phyloP scores from a whole-genome alignment of 1,140 invertebrate species.

The Rhynchophorus ferrugineus region DNA sequence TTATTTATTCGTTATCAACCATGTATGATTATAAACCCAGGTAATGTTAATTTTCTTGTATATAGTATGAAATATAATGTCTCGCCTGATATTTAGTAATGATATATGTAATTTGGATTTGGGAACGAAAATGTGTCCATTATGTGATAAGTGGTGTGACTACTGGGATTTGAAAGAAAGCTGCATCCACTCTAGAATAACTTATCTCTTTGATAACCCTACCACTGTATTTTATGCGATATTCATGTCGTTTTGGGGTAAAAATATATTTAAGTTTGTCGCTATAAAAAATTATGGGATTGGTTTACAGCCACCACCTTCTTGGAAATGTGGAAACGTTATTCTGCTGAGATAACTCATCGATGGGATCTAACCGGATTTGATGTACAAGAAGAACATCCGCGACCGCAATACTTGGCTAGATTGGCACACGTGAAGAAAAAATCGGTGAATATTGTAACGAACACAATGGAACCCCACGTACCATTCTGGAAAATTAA shows the following conservation, averaged over 20 bases:
- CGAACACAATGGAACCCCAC: constrained; percentile 70
- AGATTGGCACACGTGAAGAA: constrained; percentile 65
- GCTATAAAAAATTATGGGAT: neutral
- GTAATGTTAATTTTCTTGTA: constrained; percentile 41
- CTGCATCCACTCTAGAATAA: constrained; percentile 78
- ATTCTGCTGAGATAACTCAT: constrained; percentile 84
- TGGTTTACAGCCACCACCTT: constrained; percentile 65
- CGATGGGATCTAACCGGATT: constrained; percentile 85
- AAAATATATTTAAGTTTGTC: neutral
- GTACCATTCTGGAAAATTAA: constrained; percentile 85
- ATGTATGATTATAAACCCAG: constrained; percentile 64
- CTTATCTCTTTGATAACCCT: constrained; percentile 92
- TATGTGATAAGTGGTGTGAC: constrained; percentile 77
- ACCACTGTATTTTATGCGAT: constrained; percentile 90
- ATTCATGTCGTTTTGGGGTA: constrained; percentile 95
- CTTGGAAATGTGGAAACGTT: constrained; percentile 92
- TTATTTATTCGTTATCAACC: constrained; percentile 71
- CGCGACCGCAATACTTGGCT: constrained; percentile 70
- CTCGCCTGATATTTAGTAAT: constrained; percentile 47
- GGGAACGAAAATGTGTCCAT: constrained; percentile 70
- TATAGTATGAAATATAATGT: neutral
- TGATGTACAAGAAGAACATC: constrained; percentile 80
- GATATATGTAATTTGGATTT: constrained; percentile 67
- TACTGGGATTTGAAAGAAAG: constrained; percentile 85
- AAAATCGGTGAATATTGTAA: constrained; percentile 62